Percentiles rank a stretch among this genome's conserved stretches.
Conservation (phyloP, 2,113 vertebrate species). For the Erinaceus europaeus region DNA sequence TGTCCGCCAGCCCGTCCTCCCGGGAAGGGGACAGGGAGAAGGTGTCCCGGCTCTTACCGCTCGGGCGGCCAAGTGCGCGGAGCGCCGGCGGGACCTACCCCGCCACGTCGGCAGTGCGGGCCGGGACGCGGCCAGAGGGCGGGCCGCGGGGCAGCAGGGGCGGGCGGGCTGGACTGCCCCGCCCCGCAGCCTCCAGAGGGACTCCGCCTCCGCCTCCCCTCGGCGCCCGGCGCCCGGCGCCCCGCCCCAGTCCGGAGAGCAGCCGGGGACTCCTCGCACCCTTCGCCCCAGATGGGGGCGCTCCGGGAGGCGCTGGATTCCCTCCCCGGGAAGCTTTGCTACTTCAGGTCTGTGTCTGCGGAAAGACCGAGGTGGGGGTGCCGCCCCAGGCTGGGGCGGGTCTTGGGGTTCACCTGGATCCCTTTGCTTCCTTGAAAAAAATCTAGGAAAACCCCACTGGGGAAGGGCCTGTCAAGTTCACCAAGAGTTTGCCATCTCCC, state of each 20-base stretch:
- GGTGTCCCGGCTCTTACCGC: conserved; percentile 68
- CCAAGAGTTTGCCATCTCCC: not conserved
- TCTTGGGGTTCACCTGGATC: not conserved
- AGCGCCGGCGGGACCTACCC: conserved; percentile 71
- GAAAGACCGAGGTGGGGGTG: too few species aligned
- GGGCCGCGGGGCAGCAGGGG: not conserved
- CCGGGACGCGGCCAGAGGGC: conserved; percentile 64
- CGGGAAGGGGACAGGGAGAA: conserved; percentile 20
- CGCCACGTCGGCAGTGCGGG: conserved; percentile 82
- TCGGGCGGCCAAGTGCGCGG: conserved; percentile 76
- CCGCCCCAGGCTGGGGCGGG: accelerated
- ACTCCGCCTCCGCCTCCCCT: not conserved
- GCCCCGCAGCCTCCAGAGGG: not conserved
- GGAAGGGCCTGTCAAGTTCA: not conserved
- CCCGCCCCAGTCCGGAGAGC: not conserved
- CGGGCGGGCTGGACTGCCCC: not conserved
- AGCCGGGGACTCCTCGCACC: accelerated
- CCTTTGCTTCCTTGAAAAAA: not conserved
- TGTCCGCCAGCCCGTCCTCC: not conserved
- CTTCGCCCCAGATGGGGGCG: accelerated
- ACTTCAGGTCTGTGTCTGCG: accelerated
- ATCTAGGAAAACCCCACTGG: not conserved
- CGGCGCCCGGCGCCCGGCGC: not conserved
- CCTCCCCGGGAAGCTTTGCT: not conserved
- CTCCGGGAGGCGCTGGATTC: too few species aligned